Evolutionary conservation across 2,113 vertebrate genomes (phyloP), one percentile per base, ranked within the genome.

Genomic region (Oryzias curvinotus): DNA sequence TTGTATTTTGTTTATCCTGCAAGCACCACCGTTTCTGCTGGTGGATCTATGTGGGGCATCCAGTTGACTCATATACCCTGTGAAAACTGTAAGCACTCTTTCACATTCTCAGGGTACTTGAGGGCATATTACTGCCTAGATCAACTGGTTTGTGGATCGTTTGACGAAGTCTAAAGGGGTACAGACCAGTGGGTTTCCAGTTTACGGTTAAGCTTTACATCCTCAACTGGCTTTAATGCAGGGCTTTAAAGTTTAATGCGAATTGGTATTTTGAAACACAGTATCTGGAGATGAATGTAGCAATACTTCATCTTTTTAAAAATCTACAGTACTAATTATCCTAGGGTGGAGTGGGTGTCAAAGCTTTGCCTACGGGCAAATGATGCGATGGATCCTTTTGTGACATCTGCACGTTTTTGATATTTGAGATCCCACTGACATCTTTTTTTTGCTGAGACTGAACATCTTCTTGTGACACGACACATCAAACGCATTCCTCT

Each of bases 401-500:
- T 60, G 76, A 58, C 62, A 51, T 58, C 73, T 36, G 52, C 60
- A 69, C 75, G 81, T 80, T 83, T 75, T 80, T 88, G 81, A 88
- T 87, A 85, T 86, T 51, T 36, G 73, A 88, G 63, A 68, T 48
- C 74, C 59, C 61, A 3, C 78, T 70, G 77, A 71, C 75, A 62
- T 63, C 72, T 70, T 81, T 78, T 23, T 23, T 74, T 52, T 73
- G 43, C 45, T 10, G 23, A 67, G 69, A 59, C 56, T 61, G 77
- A 83, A 75, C 73, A 66, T 74, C 63, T 74, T 57, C 13, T 4
- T 41, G 43, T 61, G 68, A 76, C 62, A 14, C n/a, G 44, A 28
- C 62, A 68, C 84, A 75, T 87, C 71, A 81, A 88, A 84, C 52
- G 80, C 71, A 68, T 86, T 77, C 74, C 64, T 60, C 57, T 45